Evolutionary conservation across 2,113 vertebrate species (phyloP), one percentile per base, ranked within the genome.

Genomic region (Balaenoptera acutorostrata): DNA sequence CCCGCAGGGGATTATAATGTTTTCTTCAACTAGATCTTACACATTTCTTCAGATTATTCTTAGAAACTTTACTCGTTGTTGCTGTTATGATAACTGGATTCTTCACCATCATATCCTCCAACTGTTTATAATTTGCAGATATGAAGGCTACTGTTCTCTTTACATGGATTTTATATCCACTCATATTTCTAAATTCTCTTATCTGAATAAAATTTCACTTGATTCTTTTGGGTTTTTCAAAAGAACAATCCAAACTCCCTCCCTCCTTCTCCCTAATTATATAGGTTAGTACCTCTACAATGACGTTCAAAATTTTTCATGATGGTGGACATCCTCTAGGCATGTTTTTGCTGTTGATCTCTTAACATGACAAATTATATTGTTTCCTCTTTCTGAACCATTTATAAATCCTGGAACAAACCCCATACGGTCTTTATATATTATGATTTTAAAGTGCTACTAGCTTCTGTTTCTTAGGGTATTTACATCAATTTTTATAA

Each of bases 401-500:
- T 55, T 78, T 95, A 14, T 77, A 88, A 44, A 84, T 21, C 12
- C 27, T 74, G 7, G 4, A 92, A 85, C 80, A 84, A 92, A 41
- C 15, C 9, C 55, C 25, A 72, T 20, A 4, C 27, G 18, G 36
- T 44, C 71, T 72, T 74, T 36, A 31, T n/a, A 25, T 52, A 39
- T 49, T 61, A 69, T 33, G n/a, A 57, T 82, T 77, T 71, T 75
- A 49, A 93, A 96, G 33, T 92, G 39, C 21, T 69, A 64, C 13
- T 81, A 52, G 21, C 20, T 86, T 63, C 46, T 72, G 1, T 75
- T n/a, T 25, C 15, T 46, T 61, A 83, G 66, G 3, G 20, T 81
- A 27, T 75, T 87, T 80, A n/a, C 29, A 80, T 68, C 46, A 9
- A 55, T 75, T 95, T 95, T 93, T 92, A 88, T 74, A 92, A 88